Conservation (phyloP, 2,888 invertebrate species). For the Allygus modestus region DNA sequence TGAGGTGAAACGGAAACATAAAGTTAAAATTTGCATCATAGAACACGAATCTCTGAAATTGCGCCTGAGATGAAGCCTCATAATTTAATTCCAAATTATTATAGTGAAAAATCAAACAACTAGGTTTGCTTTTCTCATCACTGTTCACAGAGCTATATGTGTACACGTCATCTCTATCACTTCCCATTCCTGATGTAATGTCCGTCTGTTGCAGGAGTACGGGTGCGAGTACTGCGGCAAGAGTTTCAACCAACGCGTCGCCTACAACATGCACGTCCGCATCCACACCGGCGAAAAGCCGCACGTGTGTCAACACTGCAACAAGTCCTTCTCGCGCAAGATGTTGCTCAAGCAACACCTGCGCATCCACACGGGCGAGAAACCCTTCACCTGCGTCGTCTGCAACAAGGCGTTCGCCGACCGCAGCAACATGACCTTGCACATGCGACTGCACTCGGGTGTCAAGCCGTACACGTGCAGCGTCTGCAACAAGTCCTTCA, state of each 20-base stretch:
- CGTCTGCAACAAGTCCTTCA: constrained; percentile 87
- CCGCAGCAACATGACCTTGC: constrained; percentile 90
- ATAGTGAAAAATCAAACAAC: no score
- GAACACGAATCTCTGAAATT: no score
- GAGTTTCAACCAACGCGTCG: constrained; percentile 91
- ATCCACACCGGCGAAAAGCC: constrained; percentile 83
- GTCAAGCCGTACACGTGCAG: constrained; percentile 85
- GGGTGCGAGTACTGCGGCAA: constrained; percentile 89
- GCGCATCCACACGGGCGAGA: constrained; percentile 85
- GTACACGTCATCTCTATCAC: no score
- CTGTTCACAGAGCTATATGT: no score
- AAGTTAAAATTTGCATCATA: no score
- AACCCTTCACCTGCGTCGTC: constrained; percentile 88
- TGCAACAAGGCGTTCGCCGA: constrained; percentile 91
- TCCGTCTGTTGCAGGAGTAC: constrained; percentile 79
- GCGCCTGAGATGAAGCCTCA: no score
- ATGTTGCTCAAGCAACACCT: constrained; percentile 91
- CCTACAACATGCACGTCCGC: constrained; percentile 91
- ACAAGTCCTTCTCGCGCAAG: constrained; percentile 90
- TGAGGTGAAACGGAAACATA: no score
- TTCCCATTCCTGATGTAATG: no score
- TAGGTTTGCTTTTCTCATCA: no score
- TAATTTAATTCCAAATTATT: no score
- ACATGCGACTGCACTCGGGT: constrained; percentile 88
- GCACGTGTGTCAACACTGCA: constrained; percentile 83